Conservation (phyloP, 1,140 invertebrate genomes). For the Trichomalopsis sarcophagae region DNA sequence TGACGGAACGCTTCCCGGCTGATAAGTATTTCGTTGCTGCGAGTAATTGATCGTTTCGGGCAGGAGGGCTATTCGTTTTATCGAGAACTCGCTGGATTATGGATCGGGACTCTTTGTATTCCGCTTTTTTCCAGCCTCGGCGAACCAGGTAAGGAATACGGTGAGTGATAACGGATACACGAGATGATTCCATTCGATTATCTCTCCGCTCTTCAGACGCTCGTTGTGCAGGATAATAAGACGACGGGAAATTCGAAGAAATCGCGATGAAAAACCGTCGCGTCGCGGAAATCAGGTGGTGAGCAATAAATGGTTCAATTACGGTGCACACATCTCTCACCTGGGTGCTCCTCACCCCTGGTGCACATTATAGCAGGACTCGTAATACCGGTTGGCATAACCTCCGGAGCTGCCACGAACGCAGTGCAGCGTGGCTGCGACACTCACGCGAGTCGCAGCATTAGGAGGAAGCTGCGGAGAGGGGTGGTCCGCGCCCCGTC, state of each 20-base stretch:
- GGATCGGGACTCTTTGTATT: neutral
- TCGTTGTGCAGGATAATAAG: neutral
- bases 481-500: slow-evolving; percentile 30
- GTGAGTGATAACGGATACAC: neutral
- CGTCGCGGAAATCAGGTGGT: neutral
- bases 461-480: slow-evolving; percentile 32
- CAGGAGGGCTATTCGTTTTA: slow-evolving; percentile 21
- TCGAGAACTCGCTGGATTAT: slow-evolving; percentile 22
- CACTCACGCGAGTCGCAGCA: slow-evolving; percentile 28
- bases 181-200: neutral
- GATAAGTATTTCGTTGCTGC: slow-evolving; percentile 41
- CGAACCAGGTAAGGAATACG: neutral
- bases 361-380: neutral
- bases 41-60: slow-evolving; percentile 28
- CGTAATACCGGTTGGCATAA: slow-evolving; percentile 49
- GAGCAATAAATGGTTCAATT: slow-evolving; percentile 39
- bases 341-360: slow-evolving; percentile 5
- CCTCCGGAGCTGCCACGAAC: slow-evolving; percentile 14
- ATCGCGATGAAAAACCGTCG: neutral
- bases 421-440: slow-evolving; percentile 58
- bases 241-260: neutral
- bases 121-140: neutral
- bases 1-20: slow-evolving; percentile 37
- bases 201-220: neutral
- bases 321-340: neutral